Base-by-base conservation (phyloP, 2,797 vertebrate genomes). In the Danio tinwini region DNA sequence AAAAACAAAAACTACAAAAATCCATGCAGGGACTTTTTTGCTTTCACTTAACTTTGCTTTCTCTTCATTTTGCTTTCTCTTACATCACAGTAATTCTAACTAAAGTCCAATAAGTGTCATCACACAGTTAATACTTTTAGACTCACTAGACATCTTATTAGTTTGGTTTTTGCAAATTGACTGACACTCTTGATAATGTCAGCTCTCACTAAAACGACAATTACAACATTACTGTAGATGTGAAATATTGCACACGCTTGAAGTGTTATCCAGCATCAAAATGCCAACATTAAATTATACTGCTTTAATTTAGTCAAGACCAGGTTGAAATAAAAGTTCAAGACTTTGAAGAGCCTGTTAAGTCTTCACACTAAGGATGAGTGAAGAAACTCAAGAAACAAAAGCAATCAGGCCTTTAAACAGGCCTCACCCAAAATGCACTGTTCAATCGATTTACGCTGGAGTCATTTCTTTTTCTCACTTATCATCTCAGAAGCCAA, bases 341-440 rank as follows among this genome's bases (percentile, higher is more conserved):
- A 21, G 17, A 37, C 7, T 70, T 69, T 78, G 45, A 71, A 78
- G 37, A 44, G 47, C 17, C 29, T 52, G 12, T 58, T 58, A 11
- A 56, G 7, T 56, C 63, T 39, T 58, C 52, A 39, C 16, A 47
- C 16, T 52, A 12, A 19, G 39, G 37, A 5, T 58, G 37, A 42
- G 71, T 29, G 3, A 29, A 29, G 58, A 67, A 76, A 40, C 47
- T 74, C 47, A 44, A n/a, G n/a, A n/a, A n/a, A 71, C 63, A 80
- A 74, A 73, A 74, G 75, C 80, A 83, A 83, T 85, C 82, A 84
- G 63, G 29, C 21, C 58, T 29, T 29, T 29, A 29, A 29, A 29
- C 11, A 7, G 45, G 7, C 21, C 62, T 75, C 56, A 83, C 74
- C 82, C 73, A 61, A 71, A 81, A 86, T 45, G 17, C 59, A 79